Base-by-base conservation (phyloP, 2,888 invertebrate species). In the Stratiomys singularior region DNA sequence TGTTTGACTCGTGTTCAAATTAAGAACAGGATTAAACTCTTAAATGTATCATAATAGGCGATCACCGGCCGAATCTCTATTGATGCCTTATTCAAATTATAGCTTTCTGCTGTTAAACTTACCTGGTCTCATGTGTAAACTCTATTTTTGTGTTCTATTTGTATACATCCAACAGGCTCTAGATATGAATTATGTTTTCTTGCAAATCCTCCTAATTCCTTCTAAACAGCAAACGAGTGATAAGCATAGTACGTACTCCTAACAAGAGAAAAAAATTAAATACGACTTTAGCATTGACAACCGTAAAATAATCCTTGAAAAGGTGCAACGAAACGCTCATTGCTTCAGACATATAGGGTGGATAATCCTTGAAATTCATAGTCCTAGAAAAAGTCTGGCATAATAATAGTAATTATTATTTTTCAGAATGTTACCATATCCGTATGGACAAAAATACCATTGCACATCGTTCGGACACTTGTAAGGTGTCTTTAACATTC, bases 41-140 rank as follows among this genome's bases (percentile, higher is more conserved):
- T 74, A 74, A 74, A 58, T 44, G 60, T 21, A 74, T 74, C 74
- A 74, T 74, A 74, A 74, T 58, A 58, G 60, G 37, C 74, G 58
- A 21, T 74, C 37, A 60, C 30, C 9, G 60, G 23, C 7, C 11
- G 60, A 74, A 37, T 58, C 58, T 23, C 30, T 37, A n/a, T 74
- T 60, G 7, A 13, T 21, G 21, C 21, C 7, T 5, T 60, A n/a
- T 25, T 23, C 15, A 60, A 21, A 60, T 25, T 25, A 21, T 21
- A 25, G 15, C 0, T 21, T 23, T 23, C 13, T 5, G 7, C 21
- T 23, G 7, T 60, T 23, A 60, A 60, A 9, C 4, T 15, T 52
- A 52, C 52, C 52, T 52, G 52, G 13, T 52, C 37, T 9, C 52
- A 52, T 52, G 18, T 37, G 37, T 37, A n/a, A n/a, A n/a, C n/a